These are phyloP conservation scores for Trisateles emortualis DNA, from an alignment of 2,888 invertebrate genomes.

Conservation along the genomic window DNA sequence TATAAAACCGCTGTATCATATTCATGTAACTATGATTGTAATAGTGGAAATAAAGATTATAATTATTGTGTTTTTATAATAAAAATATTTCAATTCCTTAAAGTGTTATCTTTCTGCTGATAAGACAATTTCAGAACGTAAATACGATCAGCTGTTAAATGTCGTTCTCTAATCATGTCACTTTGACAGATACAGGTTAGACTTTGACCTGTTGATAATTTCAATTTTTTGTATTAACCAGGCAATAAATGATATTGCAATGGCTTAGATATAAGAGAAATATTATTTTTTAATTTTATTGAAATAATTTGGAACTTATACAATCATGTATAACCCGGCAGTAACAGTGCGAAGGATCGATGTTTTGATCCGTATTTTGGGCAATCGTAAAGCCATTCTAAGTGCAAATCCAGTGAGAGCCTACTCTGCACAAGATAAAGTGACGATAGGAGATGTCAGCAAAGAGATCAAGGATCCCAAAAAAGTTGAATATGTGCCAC, in stretches of 20 bases:
- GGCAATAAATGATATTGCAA: constrained; percentile 26
- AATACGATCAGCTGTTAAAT: constrained; percentile 35
- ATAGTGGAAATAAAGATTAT: too few species aligned
- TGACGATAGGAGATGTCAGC: constrained; percentile 92
- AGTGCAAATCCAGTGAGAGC: constrained; percentile 73
- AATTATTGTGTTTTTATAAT: too few species aligned
- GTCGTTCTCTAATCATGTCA: constrained; percentile 31
- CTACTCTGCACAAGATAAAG: constrained; percentile 83
- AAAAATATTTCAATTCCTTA: too few species aligned
- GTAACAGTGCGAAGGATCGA: constrained; percentile 79
- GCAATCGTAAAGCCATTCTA: constrained; percentile 71
- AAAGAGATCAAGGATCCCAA: constrained; percentile 87
- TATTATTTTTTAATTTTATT: constrained; percentile 13
- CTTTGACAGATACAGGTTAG: constrained; percentile 52
- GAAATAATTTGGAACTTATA: constrained; percentile 35
- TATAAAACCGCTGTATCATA: too few species aligned
- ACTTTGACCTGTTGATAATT: constrained; percentile 76
- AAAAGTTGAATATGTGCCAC: constrained; percentile 94
- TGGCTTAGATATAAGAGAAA: constrained; percentile 31
- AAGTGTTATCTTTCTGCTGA: too few species aligned
- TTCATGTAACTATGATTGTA: too few species aligned
- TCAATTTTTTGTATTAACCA: constrained; percentile 50
- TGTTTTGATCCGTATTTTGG: constrained; percentile 83
- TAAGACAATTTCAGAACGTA: constrained; percentile 6
- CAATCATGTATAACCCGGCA: constrained; percentile 73